Evolutionary conservation across 2,797 vertebrate genomes (phyloP).

Genomic region (Crenichthys baileyi): DNA sequence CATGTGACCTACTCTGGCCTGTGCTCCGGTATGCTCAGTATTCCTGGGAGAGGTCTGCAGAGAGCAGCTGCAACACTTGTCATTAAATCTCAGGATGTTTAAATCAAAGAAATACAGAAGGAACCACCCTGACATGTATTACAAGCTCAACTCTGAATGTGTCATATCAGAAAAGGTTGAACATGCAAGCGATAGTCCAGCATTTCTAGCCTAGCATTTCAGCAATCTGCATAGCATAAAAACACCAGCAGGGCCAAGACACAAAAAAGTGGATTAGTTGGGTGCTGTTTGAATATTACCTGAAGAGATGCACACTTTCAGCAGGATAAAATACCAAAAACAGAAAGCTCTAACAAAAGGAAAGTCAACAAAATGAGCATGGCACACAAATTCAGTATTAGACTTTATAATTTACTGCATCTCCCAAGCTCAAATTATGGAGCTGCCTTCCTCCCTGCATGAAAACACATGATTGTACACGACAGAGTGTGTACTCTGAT

Average conservation of each 20-base stretch:
- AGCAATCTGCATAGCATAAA: neutral
- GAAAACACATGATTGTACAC: constrained; percentile 32
- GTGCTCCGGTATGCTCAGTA: too few relatives aligned
- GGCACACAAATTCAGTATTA: neutral
- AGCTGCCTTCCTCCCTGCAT: neutral
- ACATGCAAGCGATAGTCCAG: neutral
- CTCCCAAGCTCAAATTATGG: neutral
- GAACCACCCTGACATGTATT: neutral
- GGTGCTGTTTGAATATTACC: neutral
- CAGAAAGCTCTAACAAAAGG: neutral
- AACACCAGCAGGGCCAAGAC: neutral
- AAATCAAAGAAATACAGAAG: neutral
- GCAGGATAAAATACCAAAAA: neutral
- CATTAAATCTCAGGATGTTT: neutral
- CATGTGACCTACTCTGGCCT: neutral
- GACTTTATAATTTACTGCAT: neutral
- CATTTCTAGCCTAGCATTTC: too few relatives aligned
- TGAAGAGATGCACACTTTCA: neutral
- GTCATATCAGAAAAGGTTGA: neutral
- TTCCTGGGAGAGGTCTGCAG: too few relatives aligned
- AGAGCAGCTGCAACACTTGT: neutral
- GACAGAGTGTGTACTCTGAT: constrained; percentile 27
- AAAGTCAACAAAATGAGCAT: neutral
- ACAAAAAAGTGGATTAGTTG: neutral
- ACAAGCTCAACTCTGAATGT: neutral